These are phyloP conservation scores for Trematocara marginatum DNA, from an alignment of 2,113 vertebrate species.

Conservation along the genomic window DNA sequence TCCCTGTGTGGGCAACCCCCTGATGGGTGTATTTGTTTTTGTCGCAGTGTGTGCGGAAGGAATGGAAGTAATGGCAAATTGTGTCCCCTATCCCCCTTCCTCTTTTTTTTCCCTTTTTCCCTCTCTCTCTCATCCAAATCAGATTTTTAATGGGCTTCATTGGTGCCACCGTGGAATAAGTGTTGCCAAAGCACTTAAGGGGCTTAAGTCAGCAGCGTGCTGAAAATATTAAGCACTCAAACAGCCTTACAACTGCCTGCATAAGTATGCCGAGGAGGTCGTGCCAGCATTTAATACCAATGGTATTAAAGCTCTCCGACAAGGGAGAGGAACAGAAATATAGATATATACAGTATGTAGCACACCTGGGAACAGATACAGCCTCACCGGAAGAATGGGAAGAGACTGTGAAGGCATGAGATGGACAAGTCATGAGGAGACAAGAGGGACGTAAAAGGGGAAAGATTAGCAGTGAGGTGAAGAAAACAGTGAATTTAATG, in stretches of 20 bases:
- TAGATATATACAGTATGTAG: constrained; percentile 43
- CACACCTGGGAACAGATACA: constrained; percentile 13
- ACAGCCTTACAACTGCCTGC: constrained; percentile 64
- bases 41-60: constrained; percentile 42
- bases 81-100: constrained; percentile 37
- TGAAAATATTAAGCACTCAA: constrained; percentile 73
- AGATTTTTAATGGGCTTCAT: constrained; percentile 73
- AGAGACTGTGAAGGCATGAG: not conserved
- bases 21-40: constrained; percentile 62
- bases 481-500: not conserved
- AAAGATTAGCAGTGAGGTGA: not conserved
- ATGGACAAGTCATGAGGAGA: not conserved
- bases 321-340: constrained; percentile 47
- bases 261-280: constrained; percentile 65
- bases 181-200: constrained; percentile 81
- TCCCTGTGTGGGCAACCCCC: constrained; percentile 49
- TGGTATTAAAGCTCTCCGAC: constrained; percentile 52
- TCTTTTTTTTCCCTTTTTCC: not conserved
- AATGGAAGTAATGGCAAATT: constrained; percentile 49
- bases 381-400: not conserved
- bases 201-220: constrained; percentile 72
- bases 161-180: constrained; percentile 75
- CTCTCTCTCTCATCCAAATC: constrained; percentile 64
- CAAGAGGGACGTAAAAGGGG: not conserved
- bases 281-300: constrained; percentile 63